Percentiles rank a stretch among this genome's conserved stretches.
phyloP scores from a whole-genome alignment of 1,140 invertebrate genomes.

The Bombus impatiens region DNA sequence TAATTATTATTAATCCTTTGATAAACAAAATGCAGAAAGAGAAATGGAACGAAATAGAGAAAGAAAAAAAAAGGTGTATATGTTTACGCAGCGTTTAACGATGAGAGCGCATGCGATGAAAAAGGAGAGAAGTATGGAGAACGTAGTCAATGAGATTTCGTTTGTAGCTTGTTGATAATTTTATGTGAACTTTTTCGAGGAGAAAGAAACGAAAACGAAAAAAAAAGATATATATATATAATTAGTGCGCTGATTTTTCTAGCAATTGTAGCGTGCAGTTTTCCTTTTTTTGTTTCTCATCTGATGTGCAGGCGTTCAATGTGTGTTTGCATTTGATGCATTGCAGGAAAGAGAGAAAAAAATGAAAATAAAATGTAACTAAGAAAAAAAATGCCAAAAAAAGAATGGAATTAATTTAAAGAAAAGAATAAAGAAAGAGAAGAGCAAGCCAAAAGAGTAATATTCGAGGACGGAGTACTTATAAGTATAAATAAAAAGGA shows the following conservation, averaged over 20 bases:
- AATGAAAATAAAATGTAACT: conserved; percentile 34
- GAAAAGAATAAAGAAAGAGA: conserved; percentile 58
- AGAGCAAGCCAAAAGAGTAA: not conserved
- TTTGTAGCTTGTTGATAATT: conserved; percentile 68
- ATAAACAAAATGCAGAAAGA: conserved; percentile 65
- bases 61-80: conserved; percentile 62
- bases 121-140: conserved; percentile 44
- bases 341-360: conserved; percentile 23
- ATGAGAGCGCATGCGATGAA: conserved; percentile 20
- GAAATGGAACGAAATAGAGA: conserved; percentile 60
- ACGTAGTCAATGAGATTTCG: conserved; percentile 61
- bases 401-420: conserved; percentile 55
- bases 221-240: conserved; percentile 26
- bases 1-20: conserved; percentile 75
- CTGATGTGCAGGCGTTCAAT: conserved; percentile 53
- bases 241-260: conserved; percentile 65
- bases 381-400: conserved; percentile 58
- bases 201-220: conserved; percentile 34
- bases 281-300: conserved; percentile 64
- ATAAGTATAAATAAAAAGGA: conserved; percentile 34
- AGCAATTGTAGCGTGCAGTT: conserved; percentile 62
- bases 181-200: conserved; percentile 56
- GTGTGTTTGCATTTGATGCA: conserved; percentile 53
- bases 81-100: conserved; percentile 55
- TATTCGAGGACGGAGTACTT: conserved; percentile 60